Evolutionary conservation across 2,888 invertebrate species (phyloP).

Genomic region (Tinea semifulvella): DNA sequence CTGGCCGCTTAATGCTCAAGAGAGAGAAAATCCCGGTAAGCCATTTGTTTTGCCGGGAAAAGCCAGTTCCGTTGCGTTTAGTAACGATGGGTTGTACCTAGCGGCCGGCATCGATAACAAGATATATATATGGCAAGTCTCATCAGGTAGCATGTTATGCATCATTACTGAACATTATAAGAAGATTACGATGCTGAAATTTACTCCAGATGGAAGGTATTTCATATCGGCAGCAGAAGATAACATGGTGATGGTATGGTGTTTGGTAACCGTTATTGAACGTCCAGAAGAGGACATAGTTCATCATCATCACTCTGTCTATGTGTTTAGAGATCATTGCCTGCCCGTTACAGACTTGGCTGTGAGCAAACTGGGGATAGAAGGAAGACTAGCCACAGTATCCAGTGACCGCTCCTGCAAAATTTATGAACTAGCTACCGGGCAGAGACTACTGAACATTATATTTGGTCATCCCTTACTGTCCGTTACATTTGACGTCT

Average conservation of each 20-base stretch:
- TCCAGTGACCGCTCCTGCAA: slow-evolving; percentile 86
- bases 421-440: slow-evolving; percentile 78
- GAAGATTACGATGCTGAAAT: slow-evolving; percentile 76
- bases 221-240: slow-evolving; percentile 85
- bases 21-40: slow-evolving; percentile 71
- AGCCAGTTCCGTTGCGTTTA: slow-evolving; percentile 74
- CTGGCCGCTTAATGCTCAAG: slow-evolving; percentile 85
- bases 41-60: slow-evolving; percentile 82
- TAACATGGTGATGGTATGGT: slow-evolving; percentile 86
- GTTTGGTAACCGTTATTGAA: slow-evolving; percentile 66
- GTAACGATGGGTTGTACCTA: slow-evolving; percentile 75
- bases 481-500: slow-evolving; percentile 72
- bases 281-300: slow-evolving; percentile 57
- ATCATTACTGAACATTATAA: slow-evolving; percentile 84
- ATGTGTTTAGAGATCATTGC: slow-evolving; percentile 82
- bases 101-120: slow-evolving; percentile 83
- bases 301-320: slow-evolving; percentile 69
- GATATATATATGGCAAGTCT: slow-evolving; percentile 84
- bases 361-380: slow-evolving; percentile 75
- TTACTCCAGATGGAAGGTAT: slow-evolving; percentile 79
- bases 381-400: slow-evolving; percentile 77
- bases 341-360: slow-evolving; percentile 81
- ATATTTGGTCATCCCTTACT: slow-evolving; percentile 77
- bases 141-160: slow-evolving; percentile 77
- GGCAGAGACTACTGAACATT: slow-evolving; percentile 74